These are phyloP conservation scores for Dryococelus australis DNA, from an alignment of 2,888 invertebrate genomes.

Conservation along the genomic window DNA sequence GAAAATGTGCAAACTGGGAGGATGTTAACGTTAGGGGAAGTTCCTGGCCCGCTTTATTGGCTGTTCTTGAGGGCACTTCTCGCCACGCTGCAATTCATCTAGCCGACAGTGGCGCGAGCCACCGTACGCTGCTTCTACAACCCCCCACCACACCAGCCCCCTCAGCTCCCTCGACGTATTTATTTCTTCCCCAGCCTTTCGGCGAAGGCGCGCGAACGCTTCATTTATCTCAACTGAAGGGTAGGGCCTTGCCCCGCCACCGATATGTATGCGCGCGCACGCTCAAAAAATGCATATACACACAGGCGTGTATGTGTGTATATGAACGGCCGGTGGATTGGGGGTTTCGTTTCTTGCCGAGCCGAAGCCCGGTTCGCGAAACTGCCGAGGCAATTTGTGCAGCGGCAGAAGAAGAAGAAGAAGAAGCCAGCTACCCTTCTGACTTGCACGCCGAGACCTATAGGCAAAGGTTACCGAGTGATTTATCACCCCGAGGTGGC, in stretches of 20 bases:
- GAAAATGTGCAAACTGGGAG: too few species aligned
- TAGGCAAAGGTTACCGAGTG: not conserved
- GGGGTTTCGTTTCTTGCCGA: not conserved
- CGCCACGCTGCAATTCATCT: too few species aligned
- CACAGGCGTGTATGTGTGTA: not conserved
- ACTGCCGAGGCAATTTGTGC: slow-evolving; percentile 1
- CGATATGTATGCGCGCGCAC: not conserved
- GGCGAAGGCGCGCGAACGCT: not conserved
- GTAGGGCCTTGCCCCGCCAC: not conserved
- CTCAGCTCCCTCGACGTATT: not conserved
- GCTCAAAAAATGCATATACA: not conserved
- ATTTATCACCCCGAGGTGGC: not conserved
- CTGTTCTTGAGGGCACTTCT: too few species aligned
- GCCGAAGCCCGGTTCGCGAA: not conserved
- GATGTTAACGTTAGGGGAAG: too few species aligned
- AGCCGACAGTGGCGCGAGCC: too few species aligned
- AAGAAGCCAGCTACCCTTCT: not conserved
- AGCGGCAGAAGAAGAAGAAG: not conserved
- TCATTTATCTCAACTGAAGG: not conserved
- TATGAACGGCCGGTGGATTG: not conserved
- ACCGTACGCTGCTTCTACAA: too few species aligned
- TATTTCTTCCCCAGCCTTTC: not conserved
- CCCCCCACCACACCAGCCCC: not conserved
- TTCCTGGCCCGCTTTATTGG: too few species aligned
- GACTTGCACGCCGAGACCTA: not conserved